Conservation (phyloP, 1,140 invertebrate species). For the Sminthurides bifidus region DNA sequence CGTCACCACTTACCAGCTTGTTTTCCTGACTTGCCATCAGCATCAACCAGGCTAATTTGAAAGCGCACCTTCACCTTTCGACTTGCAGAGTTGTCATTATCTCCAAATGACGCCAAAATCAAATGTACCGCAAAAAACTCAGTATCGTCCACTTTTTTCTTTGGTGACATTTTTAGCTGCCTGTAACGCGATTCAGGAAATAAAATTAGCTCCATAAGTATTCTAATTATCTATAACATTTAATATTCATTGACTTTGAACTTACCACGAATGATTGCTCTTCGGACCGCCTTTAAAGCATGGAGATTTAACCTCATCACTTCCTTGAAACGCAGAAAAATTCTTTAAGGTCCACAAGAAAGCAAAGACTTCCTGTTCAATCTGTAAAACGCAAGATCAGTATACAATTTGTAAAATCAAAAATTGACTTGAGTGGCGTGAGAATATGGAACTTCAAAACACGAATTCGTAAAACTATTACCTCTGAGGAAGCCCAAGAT, state of each 20-base stretch:
- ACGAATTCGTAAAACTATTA: too few species aligned
- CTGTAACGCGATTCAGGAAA: conserved; percentile 1
- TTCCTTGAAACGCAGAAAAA: conserved; percentile 17
- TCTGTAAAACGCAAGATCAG: conserved; percentile 7
- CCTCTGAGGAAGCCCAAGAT: conserved; percentile 27
- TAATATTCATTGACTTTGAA: background rate
- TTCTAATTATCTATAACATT: background rate
- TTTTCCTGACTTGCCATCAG: conserved; percentile 28
- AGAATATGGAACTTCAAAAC: too few species aligned
- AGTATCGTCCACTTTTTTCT: conserved; percentile 29
- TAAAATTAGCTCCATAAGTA: background rate
- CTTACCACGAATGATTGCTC: conserved; percentile 27
- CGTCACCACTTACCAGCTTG: conserved; percentile 22
- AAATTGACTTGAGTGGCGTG: too few species aligned
- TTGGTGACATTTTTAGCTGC: conserved; percentile 29
- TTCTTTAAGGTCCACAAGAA: conserved; percentile 28
- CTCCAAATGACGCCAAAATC: conserved; percentile 25
- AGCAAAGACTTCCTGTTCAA: conserved; percentile 31
- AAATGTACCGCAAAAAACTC: conserved; percentile 31
- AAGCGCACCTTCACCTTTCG: conserved; percentile 29
- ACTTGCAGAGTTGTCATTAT: conserved; percentile 14
- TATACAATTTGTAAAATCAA: background rate
- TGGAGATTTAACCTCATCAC: conserved; percentile 30
- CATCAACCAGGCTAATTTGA: conserved; percentile 29
- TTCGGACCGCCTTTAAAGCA: conserved; percentile 26